These are phyloP conservation scores for Gymnodraco acuticeps DNA, from an alignment of 2,797 vertebrate genomes.

Conservation along the genomic window DNA sequence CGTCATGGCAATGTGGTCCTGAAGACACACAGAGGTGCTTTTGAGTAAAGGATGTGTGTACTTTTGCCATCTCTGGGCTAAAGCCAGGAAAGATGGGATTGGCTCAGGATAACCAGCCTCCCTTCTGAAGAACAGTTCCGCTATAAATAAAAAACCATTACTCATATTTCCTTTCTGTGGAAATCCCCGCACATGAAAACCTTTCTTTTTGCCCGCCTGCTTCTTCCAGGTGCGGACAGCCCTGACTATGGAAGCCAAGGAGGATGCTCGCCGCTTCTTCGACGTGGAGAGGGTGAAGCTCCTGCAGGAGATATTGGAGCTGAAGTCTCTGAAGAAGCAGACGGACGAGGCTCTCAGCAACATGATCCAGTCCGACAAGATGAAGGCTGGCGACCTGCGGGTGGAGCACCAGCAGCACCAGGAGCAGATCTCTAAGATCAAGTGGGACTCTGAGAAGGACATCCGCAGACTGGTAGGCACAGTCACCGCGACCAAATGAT, in stretches of 20 bases:
- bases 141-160: conserved; percentile 5
- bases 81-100: background rate
- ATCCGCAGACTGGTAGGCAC: conserved; percentile 93
- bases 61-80: too few relatives aligned
- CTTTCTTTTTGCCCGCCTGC: background rate
- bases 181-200: background rate
- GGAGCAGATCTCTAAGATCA: conserved; percentile 98
- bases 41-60: too few relatives aligned
- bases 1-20: too few relatives aligned
- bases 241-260: conserved; percentile 93
- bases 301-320: conserved; percentile 94
- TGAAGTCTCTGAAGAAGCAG: conserved; percentile 94
- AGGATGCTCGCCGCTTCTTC: conserved; percentile 97
- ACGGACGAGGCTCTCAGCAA: conserved; percentile 96
- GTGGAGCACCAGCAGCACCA: conserved; percentile 98
- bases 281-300: conserved; percentile 97
- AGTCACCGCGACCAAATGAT: background rate
- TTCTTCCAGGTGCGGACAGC: conserved; percentile 88
- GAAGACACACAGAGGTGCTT: too few relatives aligned
- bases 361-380: conserved; percentile 97
- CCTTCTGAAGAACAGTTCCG: background rate
- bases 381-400: conserved; percentile 96
- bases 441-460: conserved; percentile 97
- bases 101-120: background rate
- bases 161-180: background rate